Conservation (phyloP, 2,888 invertebrate species). For the Halictus ligatus region DNA sequence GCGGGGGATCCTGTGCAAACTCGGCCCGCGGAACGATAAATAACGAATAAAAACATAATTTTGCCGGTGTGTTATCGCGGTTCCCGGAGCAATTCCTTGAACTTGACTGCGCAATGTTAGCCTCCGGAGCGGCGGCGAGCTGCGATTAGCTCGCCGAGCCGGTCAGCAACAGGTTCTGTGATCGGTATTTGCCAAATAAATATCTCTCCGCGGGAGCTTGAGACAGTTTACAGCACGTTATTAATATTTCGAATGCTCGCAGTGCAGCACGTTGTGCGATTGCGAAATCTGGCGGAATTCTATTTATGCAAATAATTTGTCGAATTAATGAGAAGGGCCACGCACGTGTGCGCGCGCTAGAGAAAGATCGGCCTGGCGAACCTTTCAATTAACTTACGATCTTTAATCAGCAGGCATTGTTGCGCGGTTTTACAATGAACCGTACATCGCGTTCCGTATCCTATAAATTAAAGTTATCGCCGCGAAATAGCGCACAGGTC, state of each 20-base stretch:
- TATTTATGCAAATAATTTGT: not conserved
- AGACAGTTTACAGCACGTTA: slow-evolving; percentile 46
- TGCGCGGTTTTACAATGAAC: not conserved
- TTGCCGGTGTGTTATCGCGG: slow-evolving; percentile 19
- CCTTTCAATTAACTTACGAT: not conserved
- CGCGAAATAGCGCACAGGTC: not conserved
- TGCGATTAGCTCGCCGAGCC: slow-evolving; percentile 41
- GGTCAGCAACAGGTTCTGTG: slow-evolving; percentile 61
- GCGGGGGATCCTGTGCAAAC: not conserved
- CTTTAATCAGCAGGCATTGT: not conserved
- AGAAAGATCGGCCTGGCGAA: not conserved
- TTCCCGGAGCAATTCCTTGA: slow-evolving; percentile 39
- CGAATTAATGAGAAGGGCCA: slow-evolving; percentile 2
- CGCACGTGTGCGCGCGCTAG: too few species aligned
- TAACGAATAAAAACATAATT: slow-evolving; percentile 32
- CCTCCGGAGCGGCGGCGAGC: slow-evolving; percentile 10
- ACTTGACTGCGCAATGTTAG: slow-evolving; percentile 29
- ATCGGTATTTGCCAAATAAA: slow-evolving; percentile 63
- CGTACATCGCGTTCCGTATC: slow-evolving; percentile 8
- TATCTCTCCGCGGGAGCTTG: slow-evolving; percentile 34
- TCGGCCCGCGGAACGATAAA: slow-evolving; percentile 23
- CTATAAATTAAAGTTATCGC: slow-evolving; percentile 12
- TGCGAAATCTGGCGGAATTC: slow-evolving; percentile 1
- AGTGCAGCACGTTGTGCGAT: not conserved
- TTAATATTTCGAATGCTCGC: slow-evolving; percentile 50